phyloP scores from a whole-genome alignment of 1,140 invertebrate species.

The Aporrectodea caliginosa region DNA sequence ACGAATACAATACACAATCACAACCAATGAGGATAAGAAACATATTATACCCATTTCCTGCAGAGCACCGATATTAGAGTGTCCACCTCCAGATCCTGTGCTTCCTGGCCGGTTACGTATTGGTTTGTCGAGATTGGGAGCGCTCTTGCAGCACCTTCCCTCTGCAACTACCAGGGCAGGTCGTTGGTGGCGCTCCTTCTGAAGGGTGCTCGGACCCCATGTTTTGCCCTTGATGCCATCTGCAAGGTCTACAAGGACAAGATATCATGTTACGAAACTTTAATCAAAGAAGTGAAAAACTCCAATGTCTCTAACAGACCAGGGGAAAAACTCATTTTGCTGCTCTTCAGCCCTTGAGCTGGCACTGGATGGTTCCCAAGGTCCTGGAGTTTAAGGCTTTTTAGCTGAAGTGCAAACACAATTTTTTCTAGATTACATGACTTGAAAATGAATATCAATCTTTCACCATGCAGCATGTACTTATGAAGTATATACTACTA shows the following conservation, averaged over 20 bases:
- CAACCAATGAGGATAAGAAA: too few species aligned
- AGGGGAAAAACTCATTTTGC: background rate
- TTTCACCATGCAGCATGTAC: too few species aligned
- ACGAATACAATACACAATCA: too few species aligned
- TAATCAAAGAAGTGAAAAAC: background rate
- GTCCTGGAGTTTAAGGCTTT: background rate
- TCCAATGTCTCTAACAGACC: constrained; percentile 3
- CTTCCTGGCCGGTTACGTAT: constrained; percentile 55
- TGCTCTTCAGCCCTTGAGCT: background rate
- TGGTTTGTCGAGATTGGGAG: constrained; percentile 73
- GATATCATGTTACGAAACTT: constrained; percentile 60
- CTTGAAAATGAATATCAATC: too few species aligned
- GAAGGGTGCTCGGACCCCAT: constrained; percentile 89
- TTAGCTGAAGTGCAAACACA: background rate
- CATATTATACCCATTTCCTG: constrained; percentile 57
- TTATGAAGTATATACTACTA: background rate
- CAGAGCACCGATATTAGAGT: constrained; percentile 55
- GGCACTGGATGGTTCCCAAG: background rate
- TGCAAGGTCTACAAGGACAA: constrained; percentile 61
- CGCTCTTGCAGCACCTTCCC: constrained; percentile 49
- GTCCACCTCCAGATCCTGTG: constrained; percentile 47
- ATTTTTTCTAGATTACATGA: too few species aligned
- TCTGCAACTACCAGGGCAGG: constrained; percentile 50
- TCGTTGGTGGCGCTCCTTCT: constrained; percentile 75
- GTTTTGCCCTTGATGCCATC: constrained; percentile 96